These are phyloP conservation scores for Zosterops hypoxanthus DNA, from an alignment of 2,113 vertebrate genomes.

Conservation along the genomic window DNA sequence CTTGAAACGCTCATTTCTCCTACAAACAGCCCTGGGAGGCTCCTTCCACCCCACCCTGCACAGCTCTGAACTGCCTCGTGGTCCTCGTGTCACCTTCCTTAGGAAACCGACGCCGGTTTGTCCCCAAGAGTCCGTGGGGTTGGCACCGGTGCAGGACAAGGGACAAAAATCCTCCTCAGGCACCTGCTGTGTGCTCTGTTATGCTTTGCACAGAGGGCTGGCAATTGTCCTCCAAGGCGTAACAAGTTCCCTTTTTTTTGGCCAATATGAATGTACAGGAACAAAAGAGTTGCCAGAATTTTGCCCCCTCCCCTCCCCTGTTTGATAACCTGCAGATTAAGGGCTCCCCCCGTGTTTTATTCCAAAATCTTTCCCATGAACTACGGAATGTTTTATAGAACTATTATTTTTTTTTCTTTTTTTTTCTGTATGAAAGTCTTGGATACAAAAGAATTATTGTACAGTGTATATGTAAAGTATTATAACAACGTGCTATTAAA, in stretches of 20 bases:
- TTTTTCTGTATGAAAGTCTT: slow-evolving; percentile 27
- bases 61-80: neutral
- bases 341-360: neutral
- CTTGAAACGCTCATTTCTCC: slow-evolving; percentile 65
- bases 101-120: neutral
- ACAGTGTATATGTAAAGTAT: slow-evolving; percentile 65
- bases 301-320: neutral
- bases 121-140: neutral
- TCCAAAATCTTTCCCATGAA: slow-evolving; percentile 24
- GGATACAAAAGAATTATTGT: slow-evolving; percentile 38
- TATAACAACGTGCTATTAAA: slow-evolving; percentile 44
- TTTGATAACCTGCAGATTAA: slow-evolving; percentile 25
- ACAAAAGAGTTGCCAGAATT: neutral
- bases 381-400: slow-evolving; percentile 24
- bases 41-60: neutral
- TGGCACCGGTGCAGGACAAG: neutral
- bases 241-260: neutral
- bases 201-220: neutral
- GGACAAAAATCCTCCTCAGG: slow-evolving; percentile 9
- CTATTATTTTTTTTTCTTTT: slow-evolving; percentile 32
- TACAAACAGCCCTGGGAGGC: neutral
- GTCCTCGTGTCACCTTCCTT: neutral
- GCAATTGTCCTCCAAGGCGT: neutral
- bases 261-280: slow-evolving; percentile 47
- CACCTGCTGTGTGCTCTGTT: neutral